phyloP scores from a whole-genome alignment of 1,140 invertebrate genomes.

The Hetaerina americana region DNA sequence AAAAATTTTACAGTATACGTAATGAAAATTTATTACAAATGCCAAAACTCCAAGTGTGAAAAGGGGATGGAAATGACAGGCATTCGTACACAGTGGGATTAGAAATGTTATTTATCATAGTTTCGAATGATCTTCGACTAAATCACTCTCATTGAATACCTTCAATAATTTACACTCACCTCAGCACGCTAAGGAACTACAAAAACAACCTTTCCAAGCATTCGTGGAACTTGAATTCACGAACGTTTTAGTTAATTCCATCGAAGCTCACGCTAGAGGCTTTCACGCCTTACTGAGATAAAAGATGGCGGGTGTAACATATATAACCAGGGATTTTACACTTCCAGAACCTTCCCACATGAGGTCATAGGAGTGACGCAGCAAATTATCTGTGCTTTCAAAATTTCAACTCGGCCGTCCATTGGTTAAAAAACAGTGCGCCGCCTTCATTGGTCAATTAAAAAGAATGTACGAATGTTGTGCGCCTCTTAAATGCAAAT shows the following conservation, averaged over 20 bases:
- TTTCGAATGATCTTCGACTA: too few species aligned
- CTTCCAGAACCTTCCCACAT: neutral
- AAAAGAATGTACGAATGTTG: too few species aligned
- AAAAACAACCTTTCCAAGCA: neutral
- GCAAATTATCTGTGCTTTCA: too few species aligned
- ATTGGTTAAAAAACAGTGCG: too few species aligned
- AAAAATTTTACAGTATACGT: neutral
- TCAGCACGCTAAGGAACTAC: neutral
- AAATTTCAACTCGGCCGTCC: too few species aligned
- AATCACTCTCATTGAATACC: too few species aligned
- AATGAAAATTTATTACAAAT: neutral
- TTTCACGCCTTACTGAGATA: neutral
- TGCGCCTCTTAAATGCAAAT: too few species aligned
- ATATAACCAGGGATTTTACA: too few species aligned
- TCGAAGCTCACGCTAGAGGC: slow-evolving; percentile 11
- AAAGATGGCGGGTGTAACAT: neutral
- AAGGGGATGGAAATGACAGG: neutral
- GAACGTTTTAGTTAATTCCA: neutral
- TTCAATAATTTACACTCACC: too few species aligned
- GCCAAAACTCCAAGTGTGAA: neutral
- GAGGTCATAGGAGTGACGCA: too few species aligned
- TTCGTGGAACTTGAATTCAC: neutral
- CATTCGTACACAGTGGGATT: neutral
- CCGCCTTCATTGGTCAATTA: too few species aligned
- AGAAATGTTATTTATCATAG: neutral